These are phyloP conservation scores for Mastacembelus armatus DNA, from an alignment of 2,797 vertebrate genomes.

Conservation along the genomic window DNA sequence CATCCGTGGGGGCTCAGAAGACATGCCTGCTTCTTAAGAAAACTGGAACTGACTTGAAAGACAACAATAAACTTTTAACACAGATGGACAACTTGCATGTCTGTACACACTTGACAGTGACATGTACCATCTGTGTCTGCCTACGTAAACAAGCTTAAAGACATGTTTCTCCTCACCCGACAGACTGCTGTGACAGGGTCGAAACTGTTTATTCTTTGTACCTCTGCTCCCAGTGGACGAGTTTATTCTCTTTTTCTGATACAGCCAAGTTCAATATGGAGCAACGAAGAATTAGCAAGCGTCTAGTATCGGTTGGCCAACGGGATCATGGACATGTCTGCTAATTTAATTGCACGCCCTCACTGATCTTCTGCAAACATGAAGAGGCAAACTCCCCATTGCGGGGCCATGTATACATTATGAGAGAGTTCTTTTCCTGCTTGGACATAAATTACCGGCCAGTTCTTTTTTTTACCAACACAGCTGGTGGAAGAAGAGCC, in stretches of 20 bases:
- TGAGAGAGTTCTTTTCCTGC: constrained; percentile 23
- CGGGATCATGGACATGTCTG: background rate
- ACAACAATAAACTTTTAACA: background rate
- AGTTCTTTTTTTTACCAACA: background rate
- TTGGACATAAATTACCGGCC: background rate
- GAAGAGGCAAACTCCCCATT: background rate
- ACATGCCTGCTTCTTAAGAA: constrained; percentile 9
- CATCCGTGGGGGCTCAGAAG: constrained; percentile 6
- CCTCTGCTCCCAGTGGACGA: background rate
- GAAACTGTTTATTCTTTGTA: constrained; percentile 6
- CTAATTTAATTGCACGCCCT: background rate
- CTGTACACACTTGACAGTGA: background rate
- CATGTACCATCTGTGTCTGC: background rate
- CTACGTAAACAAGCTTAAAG: constrained; percentile 5
- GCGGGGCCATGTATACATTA: background rate
- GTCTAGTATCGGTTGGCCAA: background rate
- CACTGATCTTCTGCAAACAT: background rate
- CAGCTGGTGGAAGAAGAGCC: too few relatives aligned
- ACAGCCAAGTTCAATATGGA: background rate
- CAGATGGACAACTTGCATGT: background rate
- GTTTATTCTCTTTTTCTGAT: background rate
- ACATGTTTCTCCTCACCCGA: background rate
- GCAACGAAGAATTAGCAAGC: background rate
- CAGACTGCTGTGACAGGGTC: background rate
- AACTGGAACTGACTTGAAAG: constrained; percentile 29